These are phyloP conservation scores for Eremobia ochroleuca DNA, from an alignment of 2,888 invertebrate genomes.

Conservation along the genomic window DNA sequence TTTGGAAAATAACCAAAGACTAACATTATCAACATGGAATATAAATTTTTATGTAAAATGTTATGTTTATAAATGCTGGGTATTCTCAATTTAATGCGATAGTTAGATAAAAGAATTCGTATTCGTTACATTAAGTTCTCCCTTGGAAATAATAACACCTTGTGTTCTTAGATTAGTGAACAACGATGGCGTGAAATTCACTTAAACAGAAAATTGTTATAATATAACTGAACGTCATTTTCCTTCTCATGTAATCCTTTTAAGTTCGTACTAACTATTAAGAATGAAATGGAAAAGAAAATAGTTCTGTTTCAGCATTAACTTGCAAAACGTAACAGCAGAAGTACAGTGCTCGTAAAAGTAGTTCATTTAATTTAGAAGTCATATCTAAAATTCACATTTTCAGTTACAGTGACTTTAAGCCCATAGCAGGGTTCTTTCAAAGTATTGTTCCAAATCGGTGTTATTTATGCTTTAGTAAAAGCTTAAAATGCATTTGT, in stretches of 20 bases:
- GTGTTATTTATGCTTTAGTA: constrained; percentile 1
- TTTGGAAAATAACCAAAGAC: constrained; percentile 38
- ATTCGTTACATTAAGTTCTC: constrained; percentile 9
- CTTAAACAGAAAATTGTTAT: constrained; percentile 30
- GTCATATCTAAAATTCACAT: constrained; percentile 43
- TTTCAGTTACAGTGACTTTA: constrained; percentile 7
- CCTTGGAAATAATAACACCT: constrained; percentile 16
- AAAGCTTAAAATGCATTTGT: neutral
- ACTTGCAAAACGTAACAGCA: constrained; percentile 32
- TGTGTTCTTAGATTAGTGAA: constrained; percentile 26
- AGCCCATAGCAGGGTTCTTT: constrained; percentile 26
- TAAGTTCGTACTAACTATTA: constrained; percentile 1
- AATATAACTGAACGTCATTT: constrained; percentile 19
- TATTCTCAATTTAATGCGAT: neutral
- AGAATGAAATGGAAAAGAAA: constrained; percentile 36
- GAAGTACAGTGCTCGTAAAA: constrained; percentile 24
- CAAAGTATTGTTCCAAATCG: constrained; percentile 13
- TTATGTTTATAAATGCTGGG: constrained; percentile 7
- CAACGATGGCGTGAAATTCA: constrained; percentile 21
- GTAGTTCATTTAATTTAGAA: constrained; percentile 25
- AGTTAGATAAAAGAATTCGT: constrained; percentile 16
- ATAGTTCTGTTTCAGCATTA: constrained; percentile 17
- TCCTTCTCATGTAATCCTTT: constrained; percentile 11
- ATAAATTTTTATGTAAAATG: constrained; percentile 17
- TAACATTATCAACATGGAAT: constrained; percentile 16